These are phyloP conservation scores for Lasioglossum baleicum DNA, from an alignment of 1,140 invertebrate species.

Conservation along the genomic window DNA sequence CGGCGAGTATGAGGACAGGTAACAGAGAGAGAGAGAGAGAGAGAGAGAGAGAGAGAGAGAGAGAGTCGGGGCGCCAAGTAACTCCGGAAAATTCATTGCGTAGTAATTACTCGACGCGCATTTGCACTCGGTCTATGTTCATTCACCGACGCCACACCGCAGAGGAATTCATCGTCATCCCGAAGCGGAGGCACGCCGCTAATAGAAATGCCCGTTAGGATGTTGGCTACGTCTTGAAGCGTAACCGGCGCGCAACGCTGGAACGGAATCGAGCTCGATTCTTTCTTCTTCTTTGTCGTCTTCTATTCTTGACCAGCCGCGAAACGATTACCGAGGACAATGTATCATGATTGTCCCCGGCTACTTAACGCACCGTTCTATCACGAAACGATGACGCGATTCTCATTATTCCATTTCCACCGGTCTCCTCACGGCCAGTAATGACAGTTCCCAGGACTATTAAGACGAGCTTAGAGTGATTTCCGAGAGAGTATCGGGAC, in stretches of 20 bases:
- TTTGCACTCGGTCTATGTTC: background rate
- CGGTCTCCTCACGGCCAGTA: constrained; percentile 47
- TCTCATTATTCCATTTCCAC: constrained; percentile 64
- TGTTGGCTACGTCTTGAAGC: constrained; percentile 39
- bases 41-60: too few relatives aligned
- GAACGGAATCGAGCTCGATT: constrained; percentile 20
- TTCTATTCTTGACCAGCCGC: too few relatives aligned
- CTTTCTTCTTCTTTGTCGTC: background rate
- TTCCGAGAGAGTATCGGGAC: background rate
- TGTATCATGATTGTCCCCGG: constrained; percentile 8
- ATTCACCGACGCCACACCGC: constrained; percentile 4
- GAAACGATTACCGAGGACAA: constrained; percentile 1
- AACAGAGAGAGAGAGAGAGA: too few relatives aligned
- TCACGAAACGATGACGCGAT: constrained; percentile 29
- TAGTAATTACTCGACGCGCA: background rate
- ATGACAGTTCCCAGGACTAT: constrained; percentile 52
- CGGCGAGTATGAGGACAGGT: too few relatives aligned
- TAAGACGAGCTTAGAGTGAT: constrained; percentile 22
- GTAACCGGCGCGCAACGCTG: constrained; percentile 31
- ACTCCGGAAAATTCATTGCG: background rate
- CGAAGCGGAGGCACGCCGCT: constrained; percentile 8
- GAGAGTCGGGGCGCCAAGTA: too few relatives aligned
- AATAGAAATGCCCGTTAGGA: constrained; percentile 48
- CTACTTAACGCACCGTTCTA: background rate
- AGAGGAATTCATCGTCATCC: constrained; percentile 33